A percentile compares a stretch with the other conserved stretches of the same genome.
Evolutionary conservation across 2,888 invertebrate species (phyloP).

Genomic region (Napeogenes sylphis): DNA sequence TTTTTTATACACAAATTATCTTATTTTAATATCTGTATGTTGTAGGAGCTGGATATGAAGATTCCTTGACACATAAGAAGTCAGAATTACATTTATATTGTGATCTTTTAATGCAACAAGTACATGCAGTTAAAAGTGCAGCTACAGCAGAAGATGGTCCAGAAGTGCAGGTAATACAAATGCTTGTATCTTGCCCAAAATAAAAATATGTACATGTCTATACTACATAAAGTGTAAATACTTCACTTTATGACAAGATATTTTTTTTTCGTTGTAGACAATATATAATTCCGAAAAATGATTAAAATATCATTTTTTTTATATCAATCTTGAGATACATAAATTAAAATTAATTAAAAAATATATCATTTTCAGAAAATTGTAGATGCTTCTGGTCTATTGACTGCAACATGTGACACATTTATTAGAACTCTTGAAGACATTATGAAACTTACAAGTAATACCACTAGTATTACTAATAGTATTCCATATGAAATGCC

Average conservation of each 20-base stretch:
- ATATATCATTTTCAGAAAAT: slow-evolving; percentile 74
- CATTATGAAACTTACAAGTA: slow-evolving; percentile 81
- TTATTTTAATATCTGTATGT: slow-evolving; percentile 13
- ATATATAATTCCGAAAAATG: too few relatives aligned
- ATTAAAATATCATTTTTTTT: too few relatives aligned
- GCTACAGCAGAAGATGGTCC: slow-evolving; percentile 76
- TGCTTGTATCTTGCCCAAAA: not conserved
- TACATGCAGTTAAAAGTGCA: slow-evolving; percentile 84
- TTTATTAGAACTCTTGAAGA: slow-evolving; percentile 89
- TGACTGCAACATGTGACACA: slow-evolving; percentile 89
- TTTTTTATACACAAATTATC: not conserved
- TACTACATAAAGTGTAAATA: too few relatives aligned
- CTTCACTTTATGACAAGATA: too few relatives aligned
- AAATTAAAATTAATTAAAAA: too few relatives aligned
- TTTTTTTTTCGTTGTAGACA: too few relatives aligned
- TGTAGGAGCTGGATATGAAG: slow-evolving; percentile 67
- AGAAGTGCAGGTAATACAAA: slow-evolving; percentile 72
- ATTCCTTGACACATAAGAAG: slow-evolving; percentile 83
- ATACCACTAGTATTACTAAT: slow-evolving; percentile 36
- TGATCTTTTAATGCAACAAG: slow-evolving; percentile 90
- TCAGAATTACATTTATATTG: slow-evolving; percentile 88
- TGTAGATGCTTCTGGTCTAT: slow-evolving; percentile 83
- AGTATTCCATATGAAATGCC: slow-evolving; percentile 55
- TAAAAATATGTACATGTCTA: too few relatives aligned
- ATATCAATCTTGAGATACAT: too few relatives aligned